Evolutionary conservation across 2,797 vertebrate species (phyloP).

Genomic region (Lacerta viridis): DNA sequence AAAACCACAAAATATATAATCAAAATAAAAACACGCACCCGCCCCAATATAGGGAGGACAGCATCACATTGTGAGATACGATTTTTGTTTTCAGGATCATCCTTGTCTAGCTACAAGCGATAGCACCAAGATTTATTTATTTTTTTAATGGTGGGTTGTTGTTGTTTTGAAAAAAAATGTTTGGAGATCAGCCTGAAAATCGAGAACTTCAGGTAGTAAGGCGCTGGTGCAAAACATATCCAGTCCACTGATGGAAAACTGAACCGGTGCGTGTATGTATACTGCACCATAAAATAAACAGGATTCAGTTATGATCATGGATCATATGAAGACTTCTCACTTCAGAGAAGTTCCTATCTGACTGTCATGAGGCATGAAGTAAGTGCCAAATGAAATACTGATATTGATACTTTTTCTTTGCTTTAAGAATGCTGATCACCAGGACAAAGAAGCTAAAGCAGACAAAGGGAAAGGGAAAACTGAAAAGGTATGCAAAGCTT

Average conservation of each 20-base stretch:
- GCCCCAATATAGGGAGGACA: neutral
- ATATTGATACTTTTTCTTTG: neutral
- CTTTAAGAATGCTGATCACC: neutral
- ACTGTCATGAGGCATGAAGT: neutral
- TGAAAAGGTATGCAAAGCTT: neutral
- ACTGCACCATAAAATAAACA: no score
- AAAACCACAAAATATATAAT: no score
- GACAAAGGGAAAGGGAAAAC: neutral
- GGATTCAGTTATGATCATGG: neutral
- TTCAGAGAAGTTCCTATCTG: neutral
- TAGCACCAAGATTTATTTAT: neutral
- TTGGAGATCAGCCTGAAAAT: no score
- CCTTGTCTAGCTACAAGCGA: neutral
- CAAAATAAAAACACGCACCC: no score
- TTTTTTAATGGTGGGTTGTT: neutral
- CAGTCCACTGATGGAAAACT: no score
- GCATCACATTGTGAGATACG: neutral
- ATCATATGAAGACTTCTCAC: neutral
- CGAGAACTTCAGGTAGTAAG: no score
- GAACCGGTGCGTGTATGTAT: no score
- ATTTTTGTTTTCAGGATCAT: conserved; percentile 55
- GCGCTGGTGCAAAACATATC: no score
- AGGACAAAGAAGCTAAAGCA: neutral
- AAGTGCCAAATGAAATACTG: neutral
- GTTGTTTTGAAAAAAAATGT: neutral